Percentiles rank a stretch among this genome's conserved stretches.
Evolutionary conservation across 2,797 vertebrate species (phyloP).

Genomic region (Rallus crepitans): DNA sequence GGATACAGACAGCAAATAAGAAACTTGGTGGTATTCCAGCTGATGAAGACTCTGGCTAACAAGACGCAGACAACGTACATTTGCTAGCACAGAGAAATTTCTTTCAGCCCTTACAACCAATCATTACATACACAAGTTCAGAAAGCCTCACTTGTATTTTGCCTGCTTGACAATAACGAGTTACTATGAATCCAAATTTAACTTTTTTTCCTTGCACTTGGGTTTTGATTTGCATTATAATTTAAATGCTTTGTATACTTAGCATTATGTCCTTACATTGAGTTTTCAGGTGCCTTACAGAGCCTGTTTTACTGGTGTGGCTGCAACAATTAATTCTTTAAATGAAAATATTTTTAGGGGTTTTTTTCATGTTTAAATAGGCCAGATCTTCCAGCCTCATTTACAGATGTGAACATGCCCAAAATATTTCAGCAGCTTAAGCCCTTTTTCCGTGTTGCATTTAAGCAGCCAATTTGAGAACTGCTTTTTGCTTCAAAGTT

Average conservation of each 20-base stretch:
- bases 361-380: slow-evolving; percentile 7
- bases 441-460: background rate
- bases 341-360: background rate
- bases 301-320: background rate
- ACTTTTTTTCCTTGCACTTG: background rate
- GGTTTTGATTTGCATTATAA: background rate
- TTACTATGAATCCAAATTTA: background rate
- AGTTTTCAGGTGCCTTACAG: background rate
- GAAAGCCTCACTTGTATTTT: background rate
- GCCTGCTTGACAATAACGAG: background rate
- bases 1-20: background rate
- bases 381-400: slow-evolving; percentile 18
- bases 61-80: background rate
- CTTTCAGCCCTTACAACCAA: background rate
- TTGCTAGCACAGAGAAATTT: background rate
- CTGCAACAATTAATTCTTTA: background rate
- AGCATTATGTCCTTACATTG: background rate
- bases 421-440: slow-evolving; percentile 52
- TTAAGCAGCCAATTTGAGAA: background rate
- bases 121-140: background rate
- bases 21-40: background rate
- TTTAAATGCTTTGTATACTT: background rate
- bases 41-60: slow-evolving; percentile 34
- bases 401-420: slow-evolving; percentile 27
- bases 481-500: slow-evolving; percentile 39